These are phyloP conservation scores for Toxotes chatareus DNA, from an alignment of 2,113 vertebrate species.

Conservation along the genomic window DNA sequence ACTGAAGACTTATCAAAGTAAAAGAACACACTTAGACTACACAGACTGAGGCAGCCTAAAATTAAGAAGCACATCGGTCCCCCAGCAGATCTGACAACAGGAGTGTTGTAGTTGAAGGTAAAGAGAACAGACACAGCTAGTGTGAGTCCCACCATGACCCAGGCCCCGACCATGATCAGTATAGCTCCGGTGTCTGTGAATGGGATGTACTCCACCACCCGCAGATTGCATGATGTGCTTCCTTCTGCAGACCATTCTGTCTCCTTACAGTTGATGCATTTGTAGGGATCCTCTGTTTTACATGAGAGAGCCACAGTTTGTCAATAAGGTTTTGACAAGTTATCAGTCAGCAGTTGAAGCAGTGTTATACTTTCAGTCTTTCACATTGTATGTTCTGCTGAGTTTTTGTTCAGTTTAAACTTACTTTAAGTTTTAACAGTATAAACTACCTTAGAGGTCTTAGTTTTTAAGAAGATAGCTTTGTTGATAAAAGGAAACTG, in stretches of 20 bases:
- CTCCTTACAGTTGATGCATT: constrained; percentile 81
- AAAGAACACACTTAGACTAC: constrained; percentile 83
- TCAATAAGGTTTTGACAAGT: not conserved
- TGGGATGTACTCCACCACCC: constrained; percentile 79
- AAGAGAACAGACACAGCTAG: constrained; percentile 80
- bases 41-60: constrained; percentile 83
- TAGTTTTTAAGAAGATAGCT: too few species aligned
- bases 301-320: not conserved
- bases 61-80: constrained; percentile 89
- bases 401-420: too few species aligned
- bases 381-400: too few species aligned
- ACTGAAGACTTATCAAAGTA: constrained; percentile 83
- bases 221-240: constrained; percentile 84
- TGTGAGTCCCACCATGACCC: constrained; percentile 72
- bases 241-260: constrained; percentile 83
- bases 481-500: too few species aligned
- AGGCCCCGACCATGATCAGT: constrained; percentile 64
- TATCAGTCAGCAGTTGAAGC: too few species aligned
- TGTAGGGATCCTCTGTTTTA: constrained; percentile 78
- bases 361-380: too few species aligned
- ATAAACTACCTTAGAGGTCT: too few species aligned
- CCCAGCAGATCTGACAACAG: constrained; percentile 89
- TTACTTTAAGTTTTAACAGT: too few species aligned
- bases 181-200: constrained; percentile 78
- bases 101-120: constrained; percentile 80